Percentiles rank a stretch among this genome's conserved stretches.
These are phyloP conservation scores for Exocentrus adspersus DNA, from an alignment of 2,888 invertebrate genomes.

Conservation along the genomic window DNA sequence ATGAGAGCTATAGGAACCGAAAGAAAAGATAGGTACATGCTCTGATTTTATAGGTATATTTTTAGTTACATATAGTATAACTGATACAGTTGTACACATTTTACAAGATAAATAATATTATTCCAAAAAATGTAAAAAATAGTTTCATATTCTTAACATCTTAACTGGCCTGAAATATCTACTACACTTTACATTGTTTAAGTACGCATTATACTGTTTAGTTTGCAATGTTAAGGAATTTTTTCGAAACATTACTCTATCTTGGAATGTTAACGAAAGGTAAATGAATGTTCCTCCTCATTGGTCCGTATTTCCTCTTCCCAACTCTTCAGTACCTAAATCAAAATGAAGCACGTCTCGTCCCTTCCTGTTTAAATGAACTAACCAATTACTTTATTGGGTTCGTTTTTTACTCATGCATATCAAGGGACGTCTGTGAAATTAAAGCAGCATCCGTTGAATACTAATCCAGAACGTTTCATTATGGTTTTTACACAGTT, in stretches of 20 bases:
- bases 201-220: background rate
- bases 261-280: background rate
- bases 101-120: background rate
- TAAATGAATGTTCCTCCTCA: background rate
- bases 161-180: too few species aligned
- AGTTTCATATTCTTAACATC: background rate
- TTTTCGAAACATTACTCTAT: background rate
- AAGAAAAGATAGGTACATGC: too few species aligned
- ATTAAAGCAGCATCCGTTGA: background rate
- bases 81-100: background rate
- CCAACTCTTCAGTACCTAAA: background rate
- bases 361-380: background rate
- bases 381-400: background rate
- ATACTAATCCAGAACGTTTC: background rate
- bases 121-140: background rate
- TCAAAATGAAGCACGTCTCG: background rate
- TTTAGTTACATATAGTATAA: background rate
- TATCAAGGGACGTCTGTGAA: too few species aligned
- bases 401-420: background rate
- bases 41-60: too few species aligned
- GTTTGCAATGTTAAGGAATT: background rate
- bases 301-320: background rate
- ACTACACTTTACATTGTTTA: background rate
- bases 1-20: too few species aligned
- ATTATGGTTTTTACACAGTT: background rate